These are phyloP conservation scores for Enteromius unitaeniatus DNA, from an alignment of 2,797 vertebrate species.

Conservation along the genomic window DNA sequence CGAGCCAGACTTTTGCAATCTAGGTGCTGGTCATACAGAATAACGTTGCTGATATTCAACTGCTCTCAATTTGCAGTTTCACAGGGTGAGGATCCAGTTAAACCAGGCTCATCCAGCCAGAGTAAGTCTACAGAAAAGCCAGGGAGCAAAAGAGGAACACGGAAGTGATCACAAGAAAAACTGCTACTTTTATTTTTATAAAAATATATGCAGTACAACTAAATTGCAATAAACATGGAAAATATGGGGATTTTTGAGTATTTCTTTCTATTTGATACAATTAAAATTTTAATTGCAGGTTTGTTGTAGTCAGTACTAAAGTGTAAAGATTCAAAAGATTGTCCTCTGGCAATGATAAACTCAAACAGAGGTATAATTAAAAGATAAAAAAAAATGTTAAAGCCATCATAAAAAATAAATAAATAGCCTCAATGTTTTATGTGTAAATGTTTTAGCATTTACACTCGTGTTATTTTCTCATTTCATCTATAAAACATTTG, in stretches of 20 bases:
- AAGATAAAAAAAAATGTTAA: not conserved
- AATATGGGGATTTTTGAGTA: not conserved
- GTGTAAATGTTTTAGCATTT: not conserved
- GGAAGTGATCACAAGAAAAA: slow-evolving; percentile 6
- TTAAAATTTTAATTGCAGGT: no score
- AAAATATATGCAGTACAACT: not conserved
- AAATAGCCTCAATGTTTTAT: not conserved
- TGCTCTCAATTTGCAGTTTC: slow-evolving; percentile 7
- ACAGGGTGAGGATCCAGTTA: not conserved
- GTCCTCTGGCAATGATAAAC: not conserved
- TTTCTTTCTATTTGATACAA: not conserved
- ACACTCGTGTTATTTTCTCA: no score
- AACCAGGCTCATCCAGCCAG: slow-evolving; percentile 10
- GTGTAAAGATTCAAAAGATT: not conserved
- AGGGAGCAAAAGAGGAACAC: slow-evolving; percentile 23
- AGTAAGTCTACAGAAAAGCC: slow-evolving; percentile 14
- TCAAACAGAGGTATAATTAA: not conserved
- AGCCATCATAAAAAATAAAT: not conserved
- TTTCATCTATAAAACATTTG: not conserved
- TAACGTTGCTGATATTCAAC: not conserved
- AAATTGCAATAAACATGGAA: not conserved
- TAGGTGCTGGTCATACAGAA: not conserved
- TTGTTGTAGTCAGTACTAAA: not conserved
- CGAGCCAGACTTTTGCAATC: not conserved
- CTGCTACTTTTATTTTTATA: not conserved